These are phyloP conservation scores for Coenonympha glycerion DNA, from an alignment of 2,888 invertebrate genomes.

Conservation along the genomic window DNA sequence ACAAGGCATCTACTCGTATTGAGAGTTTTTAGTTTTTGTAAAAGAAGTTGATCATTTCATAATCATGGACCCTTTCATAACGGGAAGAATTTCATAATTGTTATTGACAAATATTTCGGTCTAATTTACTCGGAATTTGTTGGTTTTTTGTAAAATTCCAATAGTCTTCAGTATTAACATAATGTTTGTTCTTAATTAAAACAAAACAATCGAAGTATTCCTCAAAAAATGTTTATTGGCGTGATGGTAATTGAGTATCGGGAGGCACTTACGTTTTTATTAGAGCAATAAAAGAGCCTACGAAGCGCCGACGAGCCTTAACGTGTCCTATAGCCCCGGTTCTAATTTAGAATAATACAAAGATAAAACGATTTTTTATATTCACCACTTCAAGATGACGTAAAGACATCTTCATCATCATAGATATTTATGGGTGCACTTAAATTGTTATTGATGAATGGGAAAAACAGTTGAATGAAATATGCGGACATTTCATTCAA, in stretches of 20 bases:
- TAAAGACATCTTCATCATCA: conserved; percentile 4
- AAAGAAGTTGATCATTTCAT: too few relatives aligned
- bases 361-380: conserved; percentile 11
- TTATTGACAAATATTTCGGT: too few relatives aligned
- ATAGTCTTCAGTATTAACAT: too few relatives aligned
- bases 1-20: too few relatives aligned
- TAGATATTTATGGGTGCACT: conserved; percentile 4
- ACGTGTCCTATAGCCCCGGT: conserved; percentile 5
- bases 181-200: too few relatives aligned
- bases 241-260: conserved; percentile 10
- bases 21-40: too few relatives aligned
- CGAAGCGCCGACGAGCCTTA: conserved; percentile 9
- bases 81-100: too few relatives aligned
- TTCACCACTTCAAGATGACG: background rate
- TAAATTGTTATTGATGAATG: background rate
- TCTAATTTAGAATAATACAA: conserved; percentile 13
- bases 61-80: too few relatives aligned
- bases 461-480: background rate
- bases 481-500: background rate
- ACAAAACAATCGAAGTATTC: background rate
- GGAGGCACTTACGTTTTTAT: conserved; percentile 14
- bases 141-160: too few relatives aligned
- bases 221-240: background rate
- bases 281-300: conserved; percentile 6
- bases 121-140: too few relatives aligned